A percentile compares a stretch with the other conserved stretches of the same genome.
phyloP scores from a whole-genome alignment of 2,113 vertebrate species.

The Marmota monax region DNA sequence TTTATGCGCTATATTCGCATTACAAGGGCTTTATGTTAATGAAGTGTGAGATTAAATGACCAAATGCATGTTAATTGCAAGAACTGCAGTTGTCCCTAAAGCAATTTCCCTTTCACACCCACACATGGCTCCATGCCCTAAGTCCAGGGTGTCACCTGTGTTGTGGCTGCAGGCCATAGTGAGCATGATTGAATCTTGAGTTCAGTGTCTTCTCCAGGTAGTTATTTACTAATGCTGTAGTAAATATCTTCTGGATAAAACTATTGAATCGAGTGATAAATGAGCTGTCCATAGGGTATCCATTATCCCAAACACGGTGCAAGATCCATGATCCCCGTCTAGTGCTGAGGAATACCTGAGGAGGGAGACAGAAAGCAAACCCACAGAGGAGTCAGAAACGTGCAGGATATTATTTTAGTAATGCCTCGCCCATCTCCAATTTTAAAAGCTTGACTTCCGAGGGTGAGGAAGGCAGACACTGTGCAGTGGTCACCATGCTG shows the following conservation, averaged over 20 bases:
- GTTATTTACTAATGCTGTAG: conserved; percentile 83
- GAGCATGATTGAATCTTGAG: conserved; percentile 86
- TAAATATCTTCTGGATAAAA: conserved; percentile 75
- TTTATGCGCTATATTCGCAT: background rate
- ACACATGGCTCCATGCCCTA: background rate
- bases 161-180: conserved; percentile 88
- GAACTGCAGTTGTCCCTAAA: background rate
- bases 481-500: no score
- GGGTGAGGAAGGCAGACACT: background rate
- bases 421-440: background rate
- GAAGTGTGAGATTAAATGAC: background rate
- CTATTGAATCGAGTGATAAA: conserved; percentile 84
- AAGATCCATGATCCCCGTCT: conserved; percentile 88
- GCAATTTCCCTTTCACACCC: background rate
- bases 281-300: conserved; percentile 87
- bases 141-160: conserved; percentile 84
- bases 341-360: conserved; percentile 89
- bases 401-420: background rate
- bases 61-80: background rate
- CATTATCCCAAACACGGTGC: conserved; percentile 86
- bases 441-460: background rate
- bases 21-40: background rate
- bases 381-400: no score
- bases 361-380: background rate
- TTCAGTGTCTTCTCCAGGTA: conserved; percentile 84